A percentile compares a stretch with the other conserved stretches of the same genome.
Evolutionary conservation across 1,140 invertebrate genomes (phyloP).

Genomic region (Pomacea maculata): DNA sequence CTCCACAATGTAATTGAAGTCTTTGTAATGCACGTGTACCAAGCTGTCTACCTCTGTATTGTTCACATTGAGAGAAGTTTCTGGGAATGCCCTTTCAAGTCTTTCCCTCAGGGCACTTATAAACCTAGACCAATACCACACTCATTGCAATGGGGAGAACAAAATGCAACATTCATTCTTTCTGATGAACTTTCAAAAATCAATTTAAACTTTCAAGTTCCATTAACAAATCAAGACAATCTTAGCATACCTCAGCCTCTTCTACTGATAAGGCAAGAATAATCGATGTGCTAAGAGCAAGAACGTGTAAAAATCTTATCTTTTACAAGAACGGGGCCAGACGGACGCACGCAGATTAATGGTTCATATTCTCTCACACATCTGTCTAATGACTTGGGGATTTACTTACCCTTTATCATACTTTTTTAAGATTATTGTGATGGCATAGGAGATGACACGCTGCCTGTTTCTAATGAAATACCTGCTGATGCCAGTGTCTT

Average conservation of each 20-base stretch:
- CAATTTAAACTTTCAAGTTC: not conserved
- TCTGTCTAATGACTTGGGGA: not conserved
- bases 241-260: not conserved
- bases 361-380: not conserved
- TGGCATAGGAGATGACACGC: constrained; percentile 86
- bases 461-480: constrained; percentile 84
- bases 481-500: constrained; percentile 87
- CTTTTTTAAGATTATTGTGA: constrained; percentile 86
- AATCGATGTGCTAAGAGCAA: no score
- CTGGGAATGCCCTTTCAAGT: constrained; percentile 77
- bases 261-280: no score
- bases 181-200: not conserved
- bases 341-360: no score
- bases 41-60: constrained; percentile 66
- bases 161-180: not conserved
- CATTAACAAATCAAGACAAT: not conserved
- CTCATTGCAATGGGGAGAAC: not conserved
- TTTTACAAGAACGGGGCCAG: no score
- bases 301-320: no score
- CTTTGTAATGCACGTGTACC: constrained; percentile 68
- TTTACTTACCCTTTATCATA: constrained; percentile 77
- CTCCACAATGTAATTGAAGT: constrained; percentile 84
- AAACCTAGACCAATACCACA: constrained; percentile 72
- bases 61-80: constrained; percentile 59
- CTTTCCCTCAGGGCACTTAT: constrained; percentile 78